phyloP scores from a whole-genome alignment of 1,140 invertebrate species.

The Tribolium madens region DNA sequence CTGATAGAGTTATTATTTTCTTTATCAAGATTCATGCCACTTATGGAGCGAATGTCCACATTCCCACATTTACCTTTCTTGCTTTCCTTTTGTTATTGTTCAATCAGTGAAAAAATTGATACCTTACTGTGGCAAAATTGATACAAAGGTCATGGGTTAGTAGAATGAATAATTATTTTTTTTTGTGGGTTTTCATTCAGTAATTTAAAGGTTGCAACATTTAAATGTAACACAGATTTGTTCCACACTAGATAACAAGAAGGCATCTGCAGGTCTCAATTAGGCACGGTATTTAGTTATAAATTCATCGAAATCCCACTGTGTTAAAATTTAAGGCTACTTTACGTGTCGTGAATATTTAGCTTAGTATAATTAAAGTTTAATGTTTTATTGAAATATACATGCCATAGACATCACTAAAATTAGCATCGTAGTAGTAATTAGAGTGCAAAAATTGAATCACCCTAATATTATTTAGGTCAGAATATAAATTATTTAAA shows the following conservation, averaged over 20 bases:
- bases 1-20: neutral
- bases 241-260: constrained; percentile 29
- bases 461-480: neutral
- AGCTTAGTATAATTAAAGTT: constrained; percentile 28
- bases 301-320: constrained; percentile 21
- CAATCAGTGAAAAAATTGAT: neutral
- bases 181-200: too few species aligned
- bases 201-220: neutral
- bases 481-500: neutral
- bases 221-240: constrained; percentile 6
- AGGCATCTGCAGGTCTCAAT: constrained; percentile 6
- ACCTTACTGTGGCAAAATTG: neutral
- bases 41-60: neutral
- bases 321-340: constrained; percentile 31
- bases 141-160: too few species aligned
- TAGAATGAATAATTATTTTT: too few species aligned
- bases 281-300: constrained; percentile 36
- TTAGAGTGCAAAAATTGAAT: constrained; percentile 5
- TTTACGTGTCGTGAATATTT: constrained; percentile 35
- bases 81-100: neutral
- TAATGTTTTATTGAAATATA: constrained; percentile 1
- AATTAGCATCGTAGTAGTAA: neutral
- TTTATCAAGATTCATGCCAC: neutral
- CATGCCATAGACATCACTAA: neutral
- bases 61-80: neutral